Conservation (phyloP, 2,113 vertebrate species). For the Alouatta palliata region DNA sequence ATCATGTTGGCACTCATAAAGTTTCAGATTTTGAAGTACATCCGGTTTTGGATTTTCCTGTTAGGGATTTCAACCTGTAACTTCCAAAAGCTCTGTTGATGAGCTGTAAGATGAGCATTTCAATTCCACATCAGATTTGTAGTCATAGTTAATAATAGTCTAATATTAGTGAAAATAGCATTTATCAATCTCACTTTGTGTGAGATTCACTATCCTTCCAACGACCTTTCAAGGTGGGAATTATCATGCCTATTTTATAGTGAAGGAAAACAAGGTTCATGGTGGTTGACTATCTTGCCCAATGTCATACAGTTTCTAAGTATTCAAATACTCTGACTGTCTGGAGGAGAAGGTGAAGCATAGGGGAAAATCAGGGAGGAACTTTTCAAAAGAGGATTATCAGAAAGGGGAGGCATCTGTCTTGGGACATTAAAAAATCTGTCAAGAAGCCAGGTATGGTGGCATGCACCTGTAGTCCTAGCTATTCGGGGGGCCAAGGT, state of each 20-base stretch:
- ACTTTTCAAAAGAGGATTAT: background rate
- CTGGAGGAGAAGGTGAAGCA: background rate
- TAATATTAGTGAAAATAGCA: background rate
- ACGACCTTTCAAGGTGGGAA: background rate
- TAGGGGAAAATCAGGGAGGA: background rate
- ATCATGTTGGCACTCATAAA: background rate
- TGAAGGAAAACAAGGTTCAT: background rate
- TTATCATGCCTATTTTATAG: background rate
- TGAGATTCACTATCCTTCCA: background rate
- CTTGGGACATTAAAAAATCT: background rate
- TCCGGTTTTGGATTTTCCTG: background rate
- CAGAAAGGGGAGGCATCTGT: background rate
- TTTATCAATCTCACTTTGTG: background rate
- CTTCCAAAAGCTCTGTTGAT: background rate
- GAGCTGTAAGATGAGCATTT: background rate
- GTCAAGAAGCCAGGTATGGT: background rate
- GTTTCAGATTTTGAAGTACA: background rate
- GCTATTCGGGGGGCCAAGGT: background rate
- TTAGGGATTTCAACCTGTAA: background rate
- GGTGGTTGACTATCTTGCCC: background rate
- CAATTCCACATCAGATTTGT: background rate
- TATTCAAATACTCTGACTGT: background rate
- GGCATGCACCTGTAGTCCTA: background rate
- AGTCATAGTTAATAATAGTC: background rate
- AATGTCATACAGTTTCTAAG: background rate